Evolutionary conservation across 1,140 invertebrate species (phyloP).

Genomic region (Homarus americanus): DNA sequence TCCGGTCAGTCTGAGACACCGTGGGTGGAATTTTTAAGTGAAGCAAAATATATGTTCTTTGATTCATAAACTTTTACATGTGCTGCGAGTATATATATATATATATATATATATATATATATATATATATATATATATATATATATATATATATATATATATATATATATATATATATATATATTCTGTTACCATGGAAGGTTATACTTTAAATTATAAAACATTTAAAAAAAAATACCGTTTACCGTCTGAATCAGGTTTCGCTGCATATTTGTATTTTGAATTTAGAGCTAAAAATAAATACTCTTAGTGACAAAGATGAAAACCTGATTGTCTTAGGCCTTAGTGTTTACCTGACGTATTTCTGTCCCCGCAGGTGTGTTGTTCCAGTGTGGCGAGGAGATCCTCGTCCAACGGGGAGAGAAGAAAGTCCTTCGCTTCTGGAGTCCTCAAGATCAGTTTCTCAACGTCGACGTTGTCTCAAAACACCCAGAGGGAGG

Average conservation of each 20-base stretch:
- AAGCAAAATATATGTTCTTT: too few relatives aligned
- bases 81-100: not conserved
- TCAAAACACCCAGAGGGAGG: not conserved
- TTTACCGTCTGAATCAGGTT: too few relatives aligned
- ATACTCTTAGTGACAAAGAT: too few relatives aligned
- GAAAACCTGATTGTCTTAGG: too few relatives aligned
- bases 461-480: constrained; percentile 62
- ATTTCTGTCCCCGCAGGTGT: constrained; percentile 48
- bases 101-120: not conserved
- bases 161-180: constrained; percentile 4
- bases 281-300: too few relatives aligned
- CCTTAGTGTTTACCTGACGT: not conserved
- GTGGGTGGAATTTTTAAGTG: too few relatives aligned
- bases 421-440: constrained; percentile 70
- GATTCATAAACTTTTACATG: too few relatives aligned
- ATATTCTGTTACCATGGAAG: not conserved
- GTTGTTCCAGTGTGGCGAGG: constrained; percentile 72
- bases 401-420: constrained; percentile 58
- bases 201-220: too few relatives aligned
- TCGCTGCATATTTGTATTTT: too few relatives aligned
- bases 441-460: constrained; percentile 71
- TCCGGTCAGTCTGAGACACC: too few relatives aligned
- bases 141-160: not conserved
- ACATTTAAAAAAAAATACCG: too few relatives aligned
- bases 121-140: constrained; percentile 2